These are phyloP conservation scores for Etheostoma perlongum DNA, from an alignment of 2,797 vertebrate species.

Conservation along the genomic window DNA sequence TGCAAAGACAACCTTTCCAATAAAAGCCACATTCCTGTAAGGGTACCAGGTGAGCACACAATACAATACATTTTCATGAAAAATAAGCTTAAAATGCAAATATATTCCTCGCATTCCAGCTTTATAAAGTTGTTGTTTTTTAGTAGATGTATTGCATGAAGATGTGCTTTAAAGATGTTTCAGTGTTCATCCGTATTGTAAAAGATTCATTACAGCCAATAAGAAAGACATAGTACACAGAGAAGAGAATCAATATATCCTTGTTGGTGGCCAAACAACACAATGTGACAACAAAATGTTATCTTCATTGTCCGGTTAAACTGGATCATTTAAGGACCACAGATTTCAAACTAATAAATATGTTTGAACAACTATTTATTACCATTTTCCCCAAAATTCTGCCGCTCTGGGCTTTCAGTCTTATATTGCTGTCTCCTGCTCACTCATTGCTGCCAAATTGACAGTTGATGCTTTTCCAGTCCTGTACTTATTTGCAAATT, in stretches of 20 bases:
- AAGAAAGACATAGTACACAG: not conserved
- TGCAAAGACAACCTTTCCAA: slow-evolving; percentile 70
- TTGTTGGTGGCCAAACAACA: slow-evolving; percentile 7
- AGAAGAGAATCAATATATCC: slow-evolving; percentile 1
- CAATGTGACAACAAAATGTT: not conserved
- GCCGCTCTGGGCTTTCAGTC: not conserved
- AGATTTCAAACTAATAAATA: slow-evolving; percentile 16
- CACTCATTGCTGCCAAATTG: slow-evolving; percentile 2
- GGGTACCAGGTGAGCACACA: slow-evolving; percentile 53
- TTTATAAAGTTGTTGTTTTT: slow-evolving; percentile 6
- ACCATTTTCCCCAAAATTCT: slow-evolving; percentile 22
- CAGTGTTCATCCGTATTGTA: not conserved
- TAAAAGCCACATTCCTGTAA: slow-evolving; percentile 68
- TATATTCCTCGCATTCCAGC: slow-evolving; percentile 11
- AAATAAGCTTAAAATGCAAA: slow-evolving; percentile 45
- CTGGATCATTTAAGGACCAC: slow-evolving; percentile 1
- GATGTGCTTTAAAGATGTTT: not conserved
- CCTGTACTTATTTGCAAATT: slow-evolving; percentile 24
- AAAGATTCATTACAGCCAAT: slow-evolving; percentile 5
- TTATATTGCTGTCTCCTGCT: not conserved
- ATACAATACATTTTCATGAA: slow-evolving; percentile 57
- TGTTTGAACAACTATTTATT: slow-evolving; percentile 8
- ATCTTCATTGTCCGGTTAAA: slow-evolving; percentile 4
- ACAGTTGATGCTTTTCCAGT: slow-evolving; percentile 20
- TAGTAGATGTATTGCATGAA: not conserved